These are phyloP conservation scores for Dorcus parallelipipedus DNA, from an alignment of 2,888 invertebrate genomes.

Conservation along the genomic window DNA sequence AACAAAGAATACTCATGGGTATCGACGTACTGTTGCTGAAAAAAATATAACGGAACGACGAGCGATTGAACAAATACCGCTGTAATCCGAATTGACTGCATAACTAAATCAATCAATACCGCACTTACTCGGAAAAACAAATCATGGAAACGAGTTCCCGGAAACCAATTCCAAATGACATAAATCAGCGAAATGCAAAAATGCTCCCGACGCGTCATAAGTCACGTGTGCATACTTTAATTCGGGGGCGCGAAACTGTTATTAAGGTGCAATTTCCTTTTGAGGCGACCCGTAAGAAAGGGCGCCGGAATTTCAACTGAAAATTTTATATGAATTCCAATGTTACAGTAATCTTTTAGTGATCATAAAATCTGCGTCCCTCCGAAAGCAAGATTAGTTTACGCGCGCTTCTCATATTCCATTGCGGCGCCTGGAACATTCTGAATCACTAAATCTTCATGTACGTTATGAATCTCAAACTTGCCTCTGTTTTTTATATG, in stretches of 20 bases:
- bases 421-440: too few relatives aligned
- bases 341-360: conserved; percentile 11
- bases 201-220: conserved; percentile 44
- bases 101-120: conserved; percentile 40
- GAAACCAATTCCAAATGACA: conserved; percentile 47
- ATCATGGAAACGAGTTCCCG: conserved; percentile 41
- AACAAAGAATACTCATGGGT: neutral
- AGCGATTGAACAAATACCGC: conserved; percentile 26
- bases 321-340: conserved; percentile 15
- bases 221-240: conserved; percentile 41
- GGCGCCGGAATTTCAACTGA: neutral
- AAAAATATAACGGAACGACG: conserved; percentile 9
- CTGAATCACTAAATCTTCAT: too few relatives aligned
- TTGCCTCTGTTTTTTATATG: too few relatives aligned
- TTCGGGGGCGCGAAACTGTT: conserved; percentile 21
- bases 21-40: conserved; percentile 5
- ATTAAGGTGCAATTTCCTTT: conserved; percentile 13
- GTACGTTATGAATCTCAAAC: too few relatives aligned
- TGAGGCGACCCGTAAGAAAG: too few relatives aligned
- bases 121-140: conserved; percentile 29
- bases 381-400: neutral
- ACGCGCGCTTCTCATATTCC: neutral
- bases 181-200: conserved; percentile 46
- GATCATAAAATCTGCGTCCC: conserved; percentile 9
- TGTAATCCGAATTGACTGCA: conserved; percentile 30